Conservation (phyloP, 1,140 invertebrate genomes). For the Hyles vespertilio region DNA sequence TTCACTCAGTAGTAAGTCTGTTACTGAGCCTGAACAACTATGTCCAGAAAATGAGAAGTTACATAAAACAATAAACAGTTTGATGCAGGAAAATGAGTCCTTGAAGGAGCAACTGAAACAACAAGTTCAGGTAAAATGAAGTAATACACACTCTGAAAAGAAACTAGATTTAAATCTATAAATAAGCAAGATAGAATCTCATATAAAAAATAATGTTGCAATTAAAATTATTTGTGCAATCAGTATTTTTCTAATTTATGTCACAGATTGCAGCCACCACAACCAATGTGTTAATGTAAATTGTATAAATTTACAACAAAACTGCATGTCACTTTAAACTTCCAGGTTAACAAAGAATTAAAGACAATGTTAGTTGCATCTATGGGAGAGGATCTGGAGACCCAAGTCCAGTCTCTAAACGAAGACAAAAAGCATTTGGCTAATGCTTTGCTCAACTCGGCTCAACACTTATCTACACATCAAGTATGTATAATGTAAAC, state of each 20-base stretch:
- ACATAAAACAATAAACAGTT: conserved; percentile 53
- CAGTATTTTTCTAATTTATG: too few relatives aligned
- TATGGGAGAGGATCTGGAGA: conserved; percentile 94
- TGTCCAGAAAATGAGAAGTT: conserved; percentile 50
- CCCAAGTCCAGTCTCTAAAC: conserved; percentile 89
- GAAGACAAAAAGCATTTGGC: conserved; percentile 94
- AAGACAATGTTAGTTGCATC: conserved; percentile 95
- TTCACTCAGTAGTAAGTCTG: conserved; percentile 73
- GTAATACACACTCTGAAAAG: not conserved
- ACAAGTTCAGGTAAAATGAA: conserved; percentile 61
- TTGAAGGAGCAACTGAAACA: conserved; percentile 71
- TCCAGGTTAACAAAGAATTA: conserved; percentile 92
- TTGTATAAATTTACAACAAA: not conserved
- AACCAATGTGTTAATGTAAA: not conserved
- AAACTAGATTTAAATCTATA: too few relatives aligned
- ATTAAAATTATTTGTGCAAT: too few relatives aligned
- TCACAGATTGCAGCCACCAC: too few relatives aligned
- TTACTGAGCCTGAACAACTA: conserved; percentile 26
- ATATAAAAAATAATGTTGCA: too few relatives aligned
- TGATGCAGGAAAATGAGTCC: conserved; percentile 56
- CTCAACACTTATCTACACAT: conserved; percentile 89
- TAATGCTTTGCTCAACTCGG: conserved; percentile 88
- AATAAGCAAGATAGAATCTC: too few relatives aligned
- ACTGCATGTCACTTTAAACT: not conserved
- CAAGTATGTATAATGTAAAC: conserved; percentile 67